A percentile compares a stretch with the other conserved stretches of the same genome.
Conservation (phyloP, 2,113 vertebrate genomes). For the Arothron firmamentum region DNA sequence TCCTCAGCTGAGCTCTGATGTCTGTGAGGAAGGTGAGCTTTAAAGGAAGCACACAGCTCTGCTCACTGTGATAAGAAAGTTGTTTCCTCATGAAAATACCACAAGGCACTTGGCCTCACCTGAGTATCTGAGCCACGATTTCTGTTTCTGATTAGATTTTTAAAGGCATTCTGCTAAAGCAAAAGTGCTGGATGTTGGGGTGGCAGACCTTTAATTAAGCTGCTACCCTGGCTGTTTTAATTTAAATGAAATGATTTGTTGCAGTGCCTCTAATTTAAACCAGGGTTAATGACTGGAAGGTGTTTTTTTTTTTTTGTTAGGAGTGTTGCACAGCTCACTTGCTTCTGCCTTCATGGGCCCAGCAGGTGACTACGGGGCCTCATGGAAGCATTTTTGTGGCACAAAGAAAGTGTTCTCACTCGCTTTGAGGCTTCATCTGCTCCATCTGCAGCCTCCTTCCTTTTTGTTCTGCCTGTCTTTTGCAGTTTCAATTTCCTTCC, state of each 20-base stretch:
- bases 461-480: neutral
- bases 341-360: slow-evolving; percentile 57
- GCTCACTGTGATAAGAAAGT: too few relatives aligned
- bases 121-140: too few relatives aligned
- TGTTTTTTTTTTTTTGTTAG: neutral
- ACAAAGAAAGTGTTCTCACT: slow-evolving; percentile 47
- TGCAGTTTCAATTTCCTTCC: too few relatives aligned
- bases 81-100: too few relatives aligned
- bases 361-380: slow-evolving; percentile 60
- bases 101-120: too few relatives aligned
- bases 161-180: too few relatives aligned
- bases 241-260: neutral
- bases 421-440: slow-evolving; percentile 44
- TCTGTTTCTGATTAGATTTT: too few relatives aligned
- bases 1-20: too few relatives aligned
- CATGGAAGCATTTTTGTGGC: slow-evolving; percentile 70
- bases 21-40: too few relatives aligned
- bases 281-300: slow-evolving; percentile 6
- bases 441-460: slow-evolving; percentile 15
- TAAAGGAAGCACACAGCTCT: too few relatives aligned
- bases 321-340: slow-evolving; percentile 17
- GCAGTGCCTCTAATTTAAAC: neutral
- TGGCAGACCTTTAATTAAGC: too few relatives aligned
- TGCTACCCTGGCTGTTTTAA: neutral
- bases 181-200: too few relatives aligned